These are phyloP conservation scores for Thereva unica DNA, from an alignment of 2,888 invertebrate genomes.

Conservation along the genomic window DNA sequence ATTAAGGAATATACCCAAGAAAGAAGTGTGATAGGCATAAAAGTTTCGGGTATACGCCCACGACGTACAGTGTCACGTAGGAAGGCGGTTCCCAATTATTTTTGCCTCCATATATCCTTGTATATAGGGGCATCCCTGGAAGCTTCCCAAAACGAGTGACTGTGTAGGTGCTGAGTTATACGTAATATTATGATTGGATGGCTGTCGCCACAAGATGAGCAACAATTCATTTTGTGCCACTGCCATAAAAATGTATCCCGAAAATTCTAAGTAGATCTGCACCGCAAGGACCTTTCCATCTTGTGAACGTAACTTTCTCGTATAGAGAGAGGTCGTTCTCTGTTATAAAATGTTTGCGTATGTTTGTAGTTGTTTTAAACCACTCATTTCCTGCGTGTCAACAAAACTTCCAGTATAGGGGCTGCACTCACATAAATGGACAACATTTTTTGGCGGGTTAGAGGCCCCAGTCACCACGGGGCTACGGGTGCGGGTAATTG, in stretches of 20 bases:
- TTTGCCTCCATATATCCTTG: constrained; percentile 3
- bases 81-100: constrained; percentile 41
- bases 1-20: background rate
- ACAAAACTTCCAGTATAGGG: too few relatives aligned
- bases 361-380: too few relatives aligned
- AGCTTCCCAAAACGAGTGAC: background rate
- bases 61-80: constrained; percentile 39
- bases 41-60: constrained; percentile 35
- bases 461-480: background rate
- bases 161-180: constrained; percentile 9
- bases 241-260: constrained; percentile 10
- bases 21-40: background rate
- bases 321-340: too few relatives aligned
- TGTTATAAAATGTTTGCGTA: too few relatives aligned
- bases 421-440: background rate
- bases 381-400: too few relatives aligned
- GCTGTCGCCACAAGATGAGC: constrained; percentile 16
- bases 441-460: constrained; percentile 7
- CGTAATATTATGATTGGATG: constrained; percentile 39
- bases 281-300: background rate
- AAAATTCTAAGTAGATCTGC: constrained; percentile 8
- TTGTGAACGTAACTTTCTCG: too few relatives aligned
- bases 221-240: constrained; percentile 18
- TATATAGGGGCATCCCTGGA: background rate
- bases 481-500: constrained; percentile 15